A percentile compares a stretch with the other conserved stretches of the same genome.
phyloP scores from a whole-genome alignment of 2,797 vertebrate species.

The Siniperca scherzeri region DNA sequence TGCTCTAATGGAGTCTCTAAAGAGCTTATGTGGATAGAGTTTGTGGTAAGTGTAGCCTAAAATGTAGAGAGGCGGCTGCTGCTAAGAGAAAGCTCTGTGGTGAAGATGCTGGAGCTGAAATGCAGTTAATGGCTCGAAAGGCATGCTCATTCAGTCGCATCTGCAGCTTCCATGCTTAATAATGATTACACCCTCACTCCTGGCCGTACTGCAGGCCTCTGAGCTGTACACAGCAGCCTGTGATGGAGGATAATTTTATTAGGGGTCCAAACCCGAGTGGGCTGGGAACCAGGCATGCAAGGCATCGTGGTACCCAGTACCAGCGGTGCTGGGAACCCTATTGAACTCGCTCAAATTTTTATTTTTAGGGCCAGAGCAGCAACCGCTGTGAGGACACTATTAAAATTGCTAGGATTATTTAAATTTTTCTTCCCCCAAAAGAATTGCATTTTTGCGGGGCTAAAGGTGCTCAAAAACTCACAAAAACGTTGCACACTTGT shows the following conservation, averaged over 20 bases:
- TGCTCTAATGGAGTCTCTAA: slow-evolving; percentile 68
- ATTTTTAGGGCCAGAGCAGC: too few species aligned
- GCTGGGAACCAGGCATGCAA: too few species aligned
- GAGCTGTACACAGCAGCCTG: slow-evolving; percentile 6
- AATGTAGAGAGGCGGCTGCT: slow-evolving; percentile 36
- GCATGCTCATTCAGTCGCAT: slow-evolving; percentile 79
- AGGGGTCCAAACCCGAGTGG: too few species aligned
- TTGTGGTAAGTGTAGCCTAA: slow-evolving; percentile 52
- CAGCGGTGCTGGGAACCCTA: too few species aligned
- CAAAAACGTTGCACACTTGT: too few species aligned
- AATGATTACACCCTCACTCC: slow-evolving; percentile 52
- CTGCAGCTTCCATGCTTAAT: slow-evolving; percentile 51
- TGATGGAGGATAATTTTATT: background rate
- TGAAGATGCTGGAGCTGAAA: slow-evolving; percentile 82
- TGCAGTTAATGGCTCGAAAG: slow-evolving; percentile 82
- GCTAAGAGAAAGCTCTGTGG: slow-evolving; percentile 69
- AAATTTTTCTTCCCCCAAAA: too few species aligned
- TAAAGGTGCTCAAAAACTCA: too few species aligned
- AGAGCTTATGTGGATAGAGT: slow-evolving; percentile 62
- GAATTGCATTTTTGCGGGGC: too few species aligned
- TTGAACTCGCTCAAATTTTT: too few species aligned
- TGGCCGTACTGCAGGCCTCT: slow-evolving; percentile 35
- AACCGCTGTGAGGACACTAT: too few species aligned
- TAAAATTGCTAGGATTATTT: too few species aligned
- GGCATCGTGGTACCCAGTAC: too few species aligned